Evolutionary conservation across 2,797 vertebrate genomes (phyloP).

Genomic region (Dicrostonyx torquatus): DNA sequence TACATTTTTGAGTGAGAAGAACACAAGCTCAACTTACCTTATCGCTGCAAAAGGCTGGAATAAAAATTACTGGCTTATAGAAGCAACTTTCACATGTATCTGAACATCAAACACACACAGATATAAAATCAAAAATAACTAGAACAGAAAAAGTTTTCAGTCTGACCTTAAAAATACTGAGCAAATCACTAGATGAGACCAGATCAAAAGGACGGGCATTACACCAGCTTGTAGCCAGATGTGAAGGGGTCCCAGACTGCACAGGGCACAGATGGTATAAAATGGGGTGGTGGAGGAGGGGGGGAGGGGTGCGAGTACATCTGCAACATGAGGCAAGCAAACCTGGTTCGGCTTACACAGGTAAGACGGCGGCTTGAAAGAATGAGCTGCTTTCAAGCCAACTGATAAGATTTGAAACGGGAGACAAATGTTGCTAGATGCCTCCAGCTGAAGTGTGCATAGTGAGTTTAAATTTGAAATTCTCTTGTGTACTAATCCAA

Average conservation of each 20-base stretch:
- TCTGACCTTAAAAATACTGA: constrained; percentile 79
- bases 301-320: constrained; percentile 21
- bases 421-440: constrained; percentile 31
- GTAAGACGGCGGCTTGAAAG: constrained; percentile 39
- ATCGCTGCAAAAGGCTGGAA: constrained; percentile 73
- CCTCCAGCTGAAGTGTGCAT: neutral
- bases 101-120: constrained; percentile 76
- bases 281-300: constrained; percentile 16
- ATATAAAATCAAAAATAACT: constrained; percentile 77
- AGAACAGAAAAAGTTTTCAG: constrained; percentile 73
- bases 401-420: constrained; percentile 67
- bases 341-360: constrained; percentile 68
- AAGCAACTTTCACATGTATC: constrained; percentile 65
- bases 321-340: constrained; percentile 64
- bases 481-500: constrained; percentile 6
- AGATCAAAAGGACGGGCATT: constrained; percentile 79
- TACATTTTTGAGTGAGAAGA: constrained; percentile 60
- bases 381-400: constrained; percentile 12
- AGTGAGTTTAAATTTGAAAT: neutral
- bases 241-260: constrained; percentile 68
- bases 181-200: constrained; percentile 77
- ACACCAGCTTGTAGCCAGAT: constrained; percentile 78
- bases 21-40: constrained; percentile 74
- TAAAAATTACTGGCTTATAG: constrained; percentile 73
- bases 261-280: constrained; percentile 77